Percentiles rank a stretch among this genome's conserved stretches.
Evolutionary conservation across 1,140 invertebrate species (phyloP).

Genomic region (Cherax quadricarinatus): DNA sequence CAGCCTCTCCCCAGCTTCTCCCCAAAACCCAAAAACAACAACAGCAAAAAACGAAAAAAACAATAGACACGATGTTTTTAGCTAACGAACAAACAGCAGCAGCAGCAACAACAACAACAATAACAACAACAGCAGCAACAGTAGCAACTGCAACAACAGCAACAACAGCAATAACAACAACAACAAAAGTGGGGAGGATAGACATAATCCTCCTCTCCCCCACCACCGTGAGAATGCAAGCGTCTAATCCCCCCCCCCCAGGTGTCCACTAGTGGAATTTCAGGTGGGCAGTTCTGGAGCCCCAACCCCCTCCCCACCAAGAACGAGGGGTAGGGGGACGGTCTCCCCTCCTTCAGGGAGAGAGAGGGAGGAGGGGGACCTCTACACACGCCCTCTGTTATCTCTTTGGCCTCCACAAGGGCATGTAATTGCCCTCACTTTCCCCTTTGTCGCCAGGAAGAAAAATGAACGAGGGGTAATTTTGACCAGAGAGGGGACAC

Average conservation of each 20-base stretch:
- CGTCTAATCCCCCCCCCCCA: too few relatives aligned
- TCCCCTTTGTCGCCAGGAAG: background rate
- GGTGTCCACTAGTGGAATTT: too few relatives aligned
- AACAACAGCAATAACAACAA: background rate
- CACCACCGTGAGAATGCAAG: too few relatives aligned
- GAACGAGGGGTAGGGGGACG: background rate
- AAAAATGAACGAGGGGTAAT: slow-evolving; percentile 1
- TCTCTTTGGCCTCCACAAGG: background rate
- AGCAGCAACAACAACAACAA: background rate
- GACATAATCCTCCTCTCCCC: too few relatives aligned
- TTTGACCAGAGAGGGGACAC: background rate
- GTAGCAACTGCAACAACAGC: background rate
- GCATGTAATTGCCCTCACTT: slow-evolving; percentile 10
- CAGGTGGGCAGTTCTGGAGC: too few relatives aligned
- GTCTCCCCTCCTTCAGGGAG: background rate
- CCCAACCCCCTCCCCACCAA: background rate
- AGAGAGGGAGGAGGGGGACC: background rate
- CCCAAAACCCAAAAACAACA: too few relatives aligned
- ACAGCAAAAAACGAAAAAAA: background rate
- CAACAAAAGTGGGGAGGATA: too few relatives aligned
- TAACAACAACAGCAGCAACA: background rate
- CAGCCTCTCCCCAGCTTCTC: too few relatives aligned
- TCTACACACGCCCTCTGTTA: slow-evolving; percentile 1
- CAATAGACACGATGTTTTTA: background rate
- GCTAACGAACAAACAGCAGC: background rate